Conservation (phyloP, 2,113 vertebrate species). For the Vidua chalybeata region DNA sequence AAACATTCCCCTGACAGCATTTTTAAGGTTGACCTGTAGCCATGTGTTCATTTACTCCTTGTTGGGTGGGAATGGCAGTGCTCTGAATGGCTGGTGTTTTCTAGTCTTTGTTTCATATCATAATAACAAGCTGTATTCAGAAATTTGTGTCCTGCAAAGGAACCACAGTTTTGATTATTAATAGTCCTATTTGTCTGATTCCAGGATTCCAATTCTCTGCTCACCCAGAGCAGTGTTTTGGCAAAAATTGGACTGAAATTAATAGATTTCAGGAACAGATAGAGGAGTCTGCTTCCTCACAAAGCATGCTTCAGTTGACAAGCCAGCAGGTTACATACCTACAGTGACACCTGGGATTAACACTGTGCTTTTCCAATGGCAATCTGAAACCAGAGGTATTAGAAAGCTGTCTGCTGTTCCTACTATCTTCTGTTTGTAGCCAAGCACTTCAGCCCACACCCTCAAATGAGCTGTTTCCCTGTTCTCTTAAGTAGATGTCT, state of each 20-base stretch:
- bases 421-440: neutral
- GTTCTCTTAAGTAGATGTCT: neutral
- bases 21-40: neutral
- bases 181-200: neutral
- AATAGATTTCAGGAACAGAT: neutral
- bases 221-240: neutral
- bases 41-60: neutral
- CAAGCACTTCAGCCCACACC: neutral
- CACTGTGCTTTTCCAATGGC: neutral
- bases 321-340: neutral
- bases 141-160: neutral
- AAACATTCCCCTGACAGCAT: neutral
- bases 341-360: neutral
- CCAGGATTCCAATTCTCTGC: neutral
- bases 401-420: neutral
- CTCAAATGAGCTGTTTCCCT: neutral
- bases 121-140: neutral
- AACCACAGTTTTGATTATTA: conserved; percentile 3
- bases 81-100: neutral
- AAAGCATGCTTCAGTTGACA: neutral
- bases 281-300: neutral
- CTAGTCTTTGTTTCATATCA: neutral
- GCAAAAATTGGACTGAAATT: neutral
- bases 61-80: neutral
- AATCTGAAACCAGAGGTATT: neutral